Evolutionary conservation across 2,797 vertebrate genomes (phyloP), one percentile per base, ranked within the genome.

Genomic region (Phoebastria nigripes): DNA sequence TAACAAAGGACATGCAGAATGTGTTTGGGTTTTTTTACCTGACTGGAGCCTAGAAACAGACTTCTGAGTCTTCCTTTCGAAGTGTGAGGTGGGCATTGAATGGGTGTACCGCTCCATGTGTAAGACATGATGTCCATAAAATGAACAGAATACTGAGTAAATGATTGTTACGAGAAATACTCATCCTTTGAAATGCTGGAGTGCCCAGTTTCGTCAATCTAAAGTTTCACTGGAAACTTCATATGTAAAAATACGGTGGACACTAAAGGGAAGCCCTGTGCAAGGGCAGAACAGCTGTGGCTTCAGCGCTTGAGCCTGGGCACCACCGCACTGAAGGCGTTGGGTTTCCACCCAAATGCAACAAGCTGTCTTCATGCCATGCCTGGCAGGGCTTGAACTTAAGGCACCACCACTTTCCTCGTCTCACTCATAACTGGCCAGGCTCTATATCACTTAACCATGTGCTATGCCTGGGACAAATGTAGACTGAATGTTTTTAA

Each of bases 321-420:
- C 11, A 28, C 29, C 39, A 8, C 19, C 0, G 2, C 6, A 5
- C 14, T 42, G 49, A 35, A 87, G 18, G 19, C 2, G 0, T 0
- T 83, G 11, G 11, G 6, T 82, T 91, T 89, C 31, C 26, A 59
- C 19, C 14, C 13, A 35, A 55, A 46, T 0, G 0, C 21, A 52
- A 24, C 4, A 49, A 65, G 15, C 28, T 72, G 3, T 56, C 35
- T 77, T 58, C 22, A 9, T 21, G 20, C n/a, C 5, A 1, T 6
- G 7, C 41, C 44, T 35, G 56, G 12, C 28, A 62, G 20, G 19
- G 22, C 26, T 86, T 65, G 49, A 67, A 11, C 6, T 91, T 33
- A 88, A 46, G 52, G 39, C 18, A 41, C 52, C 35, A 33, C 35
- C 19, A 0, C 11, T 76, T 80, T 59, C 25, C 35, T 73, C 1